These are phyloP conservation scores for Drosophila kikkawai DNA, from an alignment of 1,140 invertebrate species.

Conservation along the genomic window DNA sequence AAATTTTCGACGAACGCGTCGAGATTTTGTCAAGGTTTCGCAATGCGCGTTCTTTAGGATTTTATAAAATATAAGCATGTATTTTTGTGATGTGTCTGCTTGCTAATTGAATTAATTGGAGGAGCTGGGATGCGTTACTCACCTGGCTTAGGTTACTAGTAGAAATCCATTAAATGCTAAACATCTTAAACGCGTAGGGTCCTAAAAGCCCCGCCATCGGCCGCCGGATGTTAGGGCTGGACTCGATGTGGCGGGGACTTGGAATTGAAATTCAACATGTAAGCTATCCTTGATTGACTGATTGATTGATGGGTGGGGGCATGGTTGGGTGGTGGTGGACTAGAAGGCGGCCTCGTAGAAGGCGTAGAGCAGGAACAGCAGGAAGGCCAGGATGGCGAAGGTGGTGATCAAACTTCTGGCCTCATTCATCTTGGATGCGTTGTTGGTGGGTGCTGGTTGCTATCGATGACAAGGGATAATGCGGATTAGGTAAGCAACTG, in stretches of 20 bases:
- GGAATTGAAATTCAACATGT: conserved; percentile 81
- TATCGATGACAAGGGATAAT: conserved; percentile 22
- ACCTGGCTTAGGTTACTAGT: conserved; percentile 78
- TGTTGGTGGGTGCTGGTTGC: conserved; percentile 54
- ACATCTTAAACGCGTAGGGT: conserved; percentile 74
- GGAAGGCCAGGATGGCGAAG: conserved; percentile 78
- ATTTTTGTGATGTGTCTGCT: conserved; percentile 13
- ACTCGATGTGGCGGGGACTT: conserved; percentile 47
- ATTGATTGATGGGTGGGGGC: conserved; percentile 17
- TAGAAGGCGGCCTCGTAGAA: conserved; percentile 84
- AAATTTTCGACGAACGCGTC: conserved; percentile 22
- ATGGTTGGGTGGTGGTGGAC: conserved; percentile 26
- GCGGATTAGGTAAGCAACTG: conserved; percentile 32
- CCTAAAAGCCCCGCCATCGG: conserved; percentile 55
- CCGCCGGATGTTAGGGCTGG: conserved; percentile 32
- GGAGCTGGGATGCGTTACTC: conserved; percentile 24
- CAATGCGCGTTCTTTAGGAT: background rate
- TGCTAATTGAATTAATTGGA: conserved; percentile 48
- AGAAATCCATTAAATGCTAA: conserved; percentile 81
- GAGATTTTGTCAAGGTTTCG: conserved; percentile 36
- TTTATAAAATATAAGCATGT: conserved; percentile 6
- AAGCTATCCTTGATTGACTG: conserved; percentile 69
- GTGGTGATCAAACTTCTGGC: conserved; percentile 83
- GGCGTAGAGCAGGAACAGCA: conserved; percentile 77
- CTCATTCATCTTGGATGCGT: conserved; percentile 79